Evolutionary conservation across 2,797 vertebrate species (phyloP), one percentile per base, ranked within the genome.

Genomic region (Melanotaenia trifasciata): DNA sequence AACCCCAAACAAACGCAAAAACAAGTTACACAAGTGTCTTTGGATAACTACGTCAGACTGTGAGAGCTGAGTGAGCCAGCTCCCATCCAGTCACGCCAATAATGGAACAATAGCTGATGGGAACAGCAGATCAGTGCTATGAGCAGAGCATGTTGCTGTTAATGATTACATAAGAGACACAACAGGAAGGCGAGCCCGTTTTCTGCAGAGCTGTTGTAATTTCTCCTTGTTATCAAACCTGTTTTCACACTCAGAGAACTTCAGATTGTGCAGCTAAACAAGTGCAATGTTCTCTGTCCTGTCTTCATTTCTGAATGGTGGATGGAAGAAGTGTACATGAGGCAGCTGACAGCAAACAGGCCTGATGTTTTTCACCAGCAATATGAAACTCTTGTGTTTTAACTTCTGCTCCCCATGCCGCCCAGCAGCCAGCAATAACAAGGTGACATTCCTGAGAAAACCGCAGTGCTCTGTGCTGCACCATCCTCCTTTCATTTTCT

Each of bases 401-500:
- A 54, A 63, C 57, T 58, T 70, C 56, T 63, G 79, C 71, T 70
- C 67, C 80, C 68, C 51, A 57, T 35, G 64, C 81, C 74, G 65
- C 32, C 57, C 68, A 68, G 56, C 76, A 79, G 35, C 26, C 70
- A 36, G 74, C 56, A 58, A 32, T 45, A 88, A 77, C 84, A 91
- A 88, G 92, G 87, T 90, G 89, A 91, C 89, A 85, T 91, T 92
- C 79, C 78, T 70, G 63, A 77, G 73, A 60, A 82, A 87, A 84
- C 80, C 62, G 75, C 85, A 83, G 72, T 75, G 83, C 74, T 87
- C 80, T 68, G 59, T 74, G 58, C 57, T 60, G 58, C 64, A 33
- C 62, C 67, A 4, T 70, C 59, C 56, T 54, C 51, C 57, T 69
- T 63, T 75, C 53, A 38, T 74, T 45, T 43, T 24, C 36, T 70